A percentile compares a stretch with the other conserved stretches of the same genome.
phyloP scores from a whole-genome alignment of 1,140 invertebrate species.

The Stegodyphus dumicola region DNA sequence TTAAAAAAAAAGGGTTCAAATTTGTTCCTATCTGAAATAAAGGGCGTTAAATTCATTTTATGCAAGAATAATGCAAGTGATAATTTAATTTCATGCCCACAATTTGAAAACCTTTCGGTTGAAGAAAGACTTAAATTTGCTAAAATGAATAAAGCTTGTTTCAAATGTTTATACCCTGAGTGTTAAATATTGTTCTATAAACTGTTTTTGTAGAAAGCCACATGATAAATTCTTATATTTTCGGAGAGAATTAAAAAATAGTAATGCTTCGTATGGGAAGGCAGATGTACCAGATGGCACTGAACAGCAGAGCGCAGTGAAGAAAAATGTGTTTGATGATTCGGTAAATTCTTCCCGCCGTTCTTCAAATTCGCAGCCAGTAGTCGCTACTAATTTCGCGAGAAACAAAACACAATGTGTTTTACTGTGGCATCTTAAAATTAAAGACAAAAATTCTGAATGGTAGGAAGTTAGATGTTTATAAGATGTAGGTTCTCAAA shows the following conservation, averaged over 20 bases:
- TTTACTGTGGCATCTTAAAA: not conserved
- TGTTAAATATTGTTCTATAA: conserved; percentile 1
- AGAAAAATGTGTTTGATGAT: not conserved
- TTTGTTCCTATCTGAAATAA: too few relatives aligned
- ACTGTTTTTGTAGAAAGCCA: conserved; percentile 5
- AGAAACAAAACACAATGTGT: not conserved
- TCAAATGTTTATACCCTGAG: not conserved
- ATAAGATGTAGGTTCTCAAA: not conserved
- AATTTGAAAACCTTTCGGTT: not conserved
- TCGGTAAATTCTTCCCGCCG: too few relatives aligned
- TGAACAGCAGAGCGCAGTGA: not conserved
- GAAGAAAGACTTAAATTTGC: not conserved
- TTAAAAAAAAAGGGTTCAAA: too few relatives aligned
- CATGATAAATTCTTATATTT: not conserved
- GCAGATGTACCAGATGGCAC: not conserved
- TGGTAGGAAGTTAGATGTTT: not conserved
- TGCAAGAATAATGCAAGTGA: conserved; percentile 1
- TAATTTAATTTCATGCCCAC: not conserved
- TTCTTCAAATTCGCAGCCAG: not conserved
- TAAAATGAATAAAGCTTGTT: not conserved
- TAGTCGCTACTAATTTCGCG: not conserved
- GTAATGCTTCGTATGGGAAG: not conserved
- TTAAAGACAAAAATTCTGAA: not conserved
- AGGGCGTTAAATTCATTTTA: too few relatives aligned
- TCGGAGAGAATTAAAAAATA: not conserved